Conservation (phyloP, 2,888 invertebrate species). For the Cephonodes hylas region DNA sequence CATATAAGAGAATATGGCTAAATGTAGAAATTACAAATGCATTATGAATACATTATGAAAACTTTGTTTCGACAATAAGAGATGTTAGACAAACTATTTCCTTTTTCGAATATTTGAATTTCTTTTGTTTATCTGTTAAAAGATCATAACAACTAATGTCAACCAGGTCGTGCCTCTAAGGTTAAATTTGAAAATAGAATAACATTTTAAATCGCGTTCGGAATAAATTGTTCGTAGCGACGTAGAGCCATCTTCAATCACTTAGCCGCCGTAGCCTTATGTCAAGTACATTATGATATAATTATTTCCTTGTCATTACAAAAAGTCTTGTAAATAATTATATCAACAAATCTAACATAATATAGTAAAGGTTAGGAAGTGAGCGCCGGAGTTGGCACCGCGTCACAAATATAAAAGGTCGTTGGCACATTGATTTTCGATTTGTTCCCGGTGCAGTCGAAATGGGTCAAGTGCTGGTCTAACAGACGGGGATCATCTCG, state of each 20-base stretch:
- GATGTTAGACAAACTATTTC: too few relatives aligned
- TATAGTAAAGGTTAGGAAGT: constrained; percentile 30
- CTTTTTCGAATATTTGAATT: too few relatives aligned
- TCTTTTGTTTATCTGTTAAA: too few relatives aligned
- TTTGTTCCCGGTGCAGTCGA: constrained; percentile 66
- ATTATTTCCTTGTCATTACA: neutral
- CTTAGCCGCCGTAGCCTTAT: neutral
- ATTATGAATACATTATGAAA: too few relatives aligned
- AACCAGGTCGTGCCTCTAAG: too few relatives aligned
- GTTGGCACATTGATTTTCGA: constrained; percentile 77
- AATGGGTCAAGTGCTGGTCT: constrained; percentile 73
- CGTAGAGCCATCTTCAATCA: neutral
- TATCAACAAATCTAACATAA: constrained; percentile 21
- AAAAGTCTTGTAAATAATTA: neutral
- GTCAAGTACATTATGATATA: neutral
- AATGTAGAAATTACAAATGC: too few relatives aligned
- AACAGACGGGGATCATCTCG: constrained; percentile 41
- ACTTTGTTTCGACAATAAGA: too few relatives aligned
- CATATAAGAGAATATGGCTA: too few relatives aligned
- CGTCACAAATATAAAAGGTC: constrained; percentile 40
- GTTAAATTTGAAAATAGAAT: too few relatives aligned
- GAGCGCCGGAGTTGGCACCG: constrained; percentile 57
- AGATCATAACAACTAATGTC: too few relatives aligned
- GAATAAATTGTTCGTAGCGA: neutral
- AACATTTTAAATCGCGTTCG: too few relatives aligned